phyloP scores from a whole-genome alignment of 2,888 invertebrate genomes.

The Dyspetes luteomarginatus region DNA sequence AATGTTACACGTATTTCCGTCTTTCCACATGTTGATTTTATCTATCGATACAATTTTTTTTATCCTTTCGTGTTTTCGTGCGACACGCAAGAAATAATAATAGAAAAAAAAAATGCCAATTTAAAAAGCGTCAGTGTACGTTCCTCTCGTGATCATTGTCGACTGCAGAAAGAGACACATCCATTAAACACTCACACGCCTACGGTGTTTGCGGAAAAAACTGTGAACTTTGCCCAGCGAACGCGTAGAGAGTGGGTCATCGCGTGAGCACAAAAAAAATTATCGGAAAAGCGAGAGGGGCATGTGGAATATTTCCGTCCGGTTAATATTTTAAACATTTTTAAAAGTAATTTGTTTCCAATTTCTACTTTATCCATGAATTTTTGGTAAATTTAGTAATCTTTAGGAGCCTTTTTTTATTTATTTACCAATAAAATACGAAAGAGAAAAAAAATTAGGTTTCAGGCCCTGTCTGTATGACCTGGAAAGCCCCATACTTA shows the following conservation, averaged over 20 bases:
- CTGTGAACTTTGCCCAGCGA: conserved; percentile 42
- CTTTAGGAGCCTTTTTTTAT: no score
- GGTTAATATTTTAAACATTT: no score
- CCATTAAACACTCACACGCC: neutral
- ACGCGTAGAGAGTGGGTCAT: conserved; percentile 28
- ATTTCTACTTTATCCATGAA: no score
- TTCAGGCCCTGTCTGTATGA: no score
- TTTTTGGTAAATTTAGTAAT: no score
- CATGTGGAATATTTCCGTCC: no score
- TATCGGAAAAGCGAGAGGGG: neutral
- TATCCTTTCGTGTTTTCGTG: neutral
- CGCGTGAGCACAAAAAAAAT: neutral
- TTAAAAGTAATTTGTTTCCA: no score
- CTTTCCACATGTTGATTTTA: neutral
- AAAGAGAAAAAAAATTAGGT: no score
- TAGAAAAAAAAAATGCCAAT: conserved; percentile 6
- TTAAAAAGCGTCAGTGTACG: conserved; percentile 12
- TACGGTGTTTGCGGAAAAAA: conserved; percentile 47
- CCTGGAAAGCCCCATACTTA: no score
- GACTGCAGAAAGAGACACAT: neutral
- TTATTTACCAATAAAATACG: no score
- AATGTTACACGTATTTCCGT: neutral
- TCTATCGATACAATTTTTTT: neutral
- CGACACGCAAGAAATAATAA: conserved; percentile 28
- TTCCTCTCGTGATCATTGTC: conserved; percentile 12